Base-by-base conservation (phyloP, 2,113 vertebrate species). In the Circaetus cinerascens region DNA sequence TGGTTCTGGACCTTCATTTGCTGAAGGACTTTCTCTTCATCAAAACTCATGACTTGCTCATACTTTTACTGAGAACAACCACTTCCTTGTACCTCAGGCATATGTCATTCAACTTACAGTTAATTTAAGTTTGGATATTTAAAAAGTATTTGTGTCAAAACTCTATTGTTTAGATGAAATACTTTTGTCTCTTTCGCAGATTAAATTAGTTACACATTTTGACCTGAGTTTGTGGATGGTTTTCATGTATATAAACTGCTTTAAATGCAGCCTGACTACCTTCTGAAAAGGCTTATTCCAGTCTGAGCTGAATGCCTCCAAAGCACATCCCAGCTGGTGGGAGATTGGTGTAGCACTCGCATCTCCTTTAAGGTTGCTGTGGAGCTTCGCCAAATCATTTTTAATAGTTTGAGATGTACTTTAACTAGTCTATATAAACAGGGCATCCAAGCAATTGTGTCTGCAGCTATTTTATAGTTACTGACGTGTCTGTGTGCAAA, bases 31-130 rank as follows among this genome's bases (percentile, higher is more conserved):
- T 93, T 62, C 22, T 60, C 5, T 22, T 62, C 60, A 41, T 50
- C 25, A 27, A 29, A 74, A 43, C 20, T 69, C 17, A 5, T 1
- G 4, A 16, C 12, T 32, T 51, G 29, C 15, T 26, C 8, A 1
- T 21, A 15, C 30, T 93, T 75, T 16, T 7, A 0, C 18, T 10
- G 51, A 32, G 51, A 34, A 4, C 41, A 40, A 7, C 0, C 6
- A 7, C 32, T 19, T 43, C 16, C 25, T 26, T 36, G 19, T 36
- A 9, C 51, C 46, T 41, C 38, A 9, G 30, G 20, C 27, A 4
- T 4, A 1, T 3, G 19, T 20, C 34, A 26, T 5, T 63, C 23
- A 15, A 4, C 15, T 16, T 27, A 2, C 21, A 50, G 18, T 11
- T 10, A 3, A 41, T 29, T 68, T 13, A 67, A 27, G 5, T 26